These are phyloP conservation scores for Oreonectes daqikongensis DNA, from an alignment of 2,797 vertebrate genomes.

Conservation along the genomic window DNA sequence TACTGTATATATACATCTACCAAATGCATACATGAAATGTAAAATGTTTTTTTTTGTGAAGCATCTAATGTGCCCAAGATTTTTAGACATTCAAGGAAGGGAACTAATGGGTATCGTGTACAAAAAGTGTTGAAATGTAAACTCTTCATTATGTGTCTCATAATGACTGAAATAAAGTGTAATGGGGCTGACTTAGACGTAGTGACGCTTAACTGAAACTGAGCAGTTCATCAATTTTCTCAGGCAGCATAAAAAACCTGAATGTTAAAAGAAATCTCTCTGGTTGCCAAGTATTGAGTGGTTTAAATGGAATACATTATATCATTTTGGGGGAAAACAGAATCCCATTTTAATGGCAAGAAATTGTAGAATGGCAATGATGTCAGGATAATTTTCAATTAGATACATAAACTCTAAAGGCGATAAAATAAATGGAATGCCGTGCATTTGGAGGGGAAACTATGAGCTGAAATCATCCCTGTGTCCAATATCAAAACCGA, in stretches of 20 bases:
- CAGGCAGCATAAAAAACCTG: constrained; percentile 17
- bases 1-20: no score
- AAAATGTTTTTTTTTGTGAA: no score
- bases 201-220: not conserved
- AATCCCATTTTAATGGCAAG: constrained; percentile 39
- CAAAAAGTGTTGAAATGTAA: constrained; percentile 8
- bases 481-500: constrained; percentile 25
- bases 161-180: constrained; percentile 5
- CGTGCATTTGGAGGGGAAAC: constrained; percentile 44
- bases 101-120: constrained; percentile 5
- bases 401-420: constrained; percentile 19
- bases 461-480: constrained; percentile 14
- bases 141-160: not conserved
- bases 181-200: not conserved
- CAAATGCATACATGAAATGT: no score
- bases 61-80: not conserved
- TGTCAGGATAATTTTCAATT: constrained; percentile 37
- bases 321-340: not conserved
- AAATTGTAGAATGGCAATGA: constrained; percentile 28
- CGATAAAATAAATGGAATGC: constrained; percentile 45
- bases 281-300: constrained; percentile 6
- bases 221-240: not conserved
- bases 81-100: not conserved
- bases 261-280: not conserved
- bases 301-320: not conserved